Evolutionary conservation across 2,113 vertebrate species (phyloP), one percentile per base, ranked within the genome.

Genomic region (Pterocles orientalis): DNA sequence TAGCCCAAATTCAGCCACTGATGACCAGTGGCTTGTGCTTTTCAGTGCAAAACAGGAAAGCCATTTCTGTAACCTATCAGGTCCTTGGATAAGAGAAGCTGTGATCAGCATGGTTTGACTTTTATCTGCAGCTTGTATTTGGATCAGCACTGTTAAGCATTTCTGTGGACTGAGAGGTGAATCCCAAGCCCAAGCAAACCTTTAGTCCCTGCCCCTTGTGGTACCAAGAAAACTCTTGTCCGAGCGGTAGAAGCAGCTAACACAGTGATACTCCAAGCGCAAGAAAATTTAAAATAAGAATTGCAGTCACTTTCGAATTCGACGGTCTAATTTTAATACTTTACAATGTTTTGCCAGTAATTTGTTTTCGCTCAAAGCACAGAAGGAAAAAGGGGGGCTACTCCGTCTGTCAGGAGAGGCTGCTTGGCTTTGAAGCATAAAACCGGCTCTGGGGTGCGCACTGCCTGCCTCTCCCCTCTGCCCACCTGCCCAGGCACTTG

Each of bases 1-100:
- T 18, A 29, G 29, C 68, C 29, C 29, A n/a, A 47, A 73, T 29
- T 33, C 50, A 53, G 61, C 11, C 29, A 34, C 20, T 0, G 0
- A 8, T 21, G 34, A 14, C 28, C 78, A 12, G 20, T 3, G 7
- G 10, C 29, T 14, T 45, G 20, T 57, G 50, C 48, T 64, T 73
- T 65, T 34, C 20, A 24, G 23, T 2, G 26, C 48, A 41, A 12
- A 71, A 21, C 61, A 23, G 36, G 36, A 53, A 47, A 58, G 36
- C 21, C 12, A 3, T 0, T 56, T 14, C 41, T 34, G 41, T 25
- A n/a, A 19, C 3, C 1, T 8, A 23, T 4, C 24, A 15, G 33
- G 7, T 51, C 50, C 43, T 11, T 7, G 23, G 50, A 2, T 24
- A 16, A 33, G 34, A 36, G 29, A 13, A 47, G 61, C 56, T 47